These are phyloP conservation scores for Metalampra italica DNA, from an alignment of 2,888 invertebrate species.

Conservation along the genomic window DNA sequence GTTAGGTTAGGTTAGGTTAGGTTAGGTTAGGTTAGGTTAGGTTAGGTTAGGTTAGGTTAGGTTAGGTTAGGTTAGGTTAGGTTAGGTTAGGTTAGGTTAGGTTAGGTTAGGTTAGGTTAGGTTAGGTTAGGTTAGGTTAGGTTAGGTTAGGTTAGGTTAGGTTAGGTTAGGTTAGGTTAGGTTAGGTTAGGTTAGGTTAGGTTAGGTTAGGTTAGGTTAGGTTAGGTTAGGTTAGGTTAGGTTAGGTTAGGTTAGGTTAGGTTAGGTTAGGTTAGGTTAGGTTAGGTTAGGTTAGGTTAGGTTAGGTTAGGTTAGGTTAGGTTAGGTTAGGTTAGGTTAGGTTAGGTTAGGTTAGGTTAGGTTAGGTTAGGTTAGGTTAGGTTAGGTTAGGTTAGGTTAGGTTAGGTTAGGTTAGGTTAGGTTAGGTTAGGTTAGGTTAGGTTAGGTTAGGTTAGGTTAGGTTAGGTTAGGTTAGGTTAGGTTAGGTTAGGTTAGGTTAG, in stretches of 20 bases:
- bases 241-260: constrained; percentile 22
- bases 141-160: constrained; percentile 12
- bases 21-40: constrained; percentile 11
- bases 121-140: constrained; percentile 15
- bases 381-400: constrained; percentile 19
- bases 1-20: constrained; percentile 11
- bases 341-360: constrained; percentile 18
- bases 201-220: constrained; percentile 18
- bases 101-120: constrained; percentile 17
- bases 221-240: constrained; percentile 12
- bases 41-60: constrained; percentile 17
- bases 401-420: constrained; percentile 18
- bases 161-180: constrained; percentile 23
- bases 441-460: constrained; percentile 19
- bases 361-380: constrained; percentile 14
- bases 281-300: constrained; percentile 21
- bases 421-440: constrained; percentile 15
- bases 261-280: constrained; percentile 21
- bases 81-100: constrained; percentile 15
- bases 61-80: constrained; percentile 16
- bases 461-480: constrained; percentile 20
- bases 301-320: constrained; percentile 22
- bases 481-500: constrained; percentile 15
- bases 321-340: constrained; percentile 21
- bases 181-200: constrained; percentile 23